These are phyloP conservation scores for Neosilurus hyrtlii DNA, from an alignment of 2,797 vertebrate genomes.

Conservation along the genomic window DNA sequence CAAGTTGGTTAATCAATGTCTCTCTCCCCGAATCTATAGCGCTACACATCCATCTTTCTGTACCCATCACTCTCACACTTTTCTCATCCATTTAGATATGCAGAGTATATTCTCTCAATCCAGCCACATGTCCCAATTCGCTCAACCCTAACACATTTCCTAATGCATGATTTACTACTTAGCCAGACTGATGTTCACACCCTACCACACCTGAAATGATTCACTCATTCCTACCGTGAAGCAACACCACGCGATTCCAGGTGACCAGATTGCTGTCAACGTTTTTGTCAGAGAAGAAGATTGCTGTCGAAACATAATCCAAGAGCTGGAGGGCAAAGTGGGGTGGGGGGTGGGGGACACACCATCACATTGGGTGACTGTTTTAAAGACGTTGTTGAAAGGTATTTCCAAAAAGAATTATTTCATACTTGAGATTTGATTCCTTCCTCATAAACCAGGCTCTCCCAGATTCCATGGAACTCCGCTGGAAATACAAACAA, in stretches of 20 bases:
- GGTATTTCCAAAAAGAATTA: background rate
- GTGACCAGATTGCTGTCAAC: slow-evolving; percentile 91
- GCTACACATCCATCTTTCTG: background rate
- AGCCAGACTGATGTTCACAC: background rate
- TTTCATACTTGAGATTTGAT: slow-evolving; percentile 87
- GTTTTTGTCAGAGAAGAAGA: slow-evolving; percentile 93
- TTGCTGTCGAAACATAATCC: slow-evolving; percentile 90
- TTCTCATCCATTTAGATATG: background rate
- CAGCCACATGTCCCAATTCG: background rate
- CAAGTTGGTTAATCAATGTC: background rate
- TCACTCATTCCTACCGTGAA: slow-evolving; percentile 80
- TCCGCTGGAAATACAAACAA: slow-evolving; percentile 74
- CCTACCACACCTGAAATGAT: background rate
- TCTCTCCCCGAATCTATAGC: background rate
- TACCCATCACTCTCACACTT: background rate
- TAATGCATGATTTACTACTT: background rate
- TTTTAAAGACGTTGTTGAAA: background rate
- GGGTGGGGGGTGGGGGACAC: background rate
- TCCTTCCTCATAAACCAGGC: slow-evolving; percentile 87
- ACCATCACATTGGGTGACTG: background rate
- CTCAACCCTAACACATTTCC: background rate
- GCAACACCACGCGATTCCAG: slow-evolving; percentile 94
- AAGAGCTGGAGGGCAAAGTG: slow-evolving; percentile 78
- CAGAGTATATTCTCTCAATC: background rate
- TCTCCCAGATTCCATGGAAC: slow-evolving; percentile 97